phyloP scores from a whole-genome alignment of 37 sponge, comb jelly and placozoan species.

The Oopsacas minuta region DNA sequence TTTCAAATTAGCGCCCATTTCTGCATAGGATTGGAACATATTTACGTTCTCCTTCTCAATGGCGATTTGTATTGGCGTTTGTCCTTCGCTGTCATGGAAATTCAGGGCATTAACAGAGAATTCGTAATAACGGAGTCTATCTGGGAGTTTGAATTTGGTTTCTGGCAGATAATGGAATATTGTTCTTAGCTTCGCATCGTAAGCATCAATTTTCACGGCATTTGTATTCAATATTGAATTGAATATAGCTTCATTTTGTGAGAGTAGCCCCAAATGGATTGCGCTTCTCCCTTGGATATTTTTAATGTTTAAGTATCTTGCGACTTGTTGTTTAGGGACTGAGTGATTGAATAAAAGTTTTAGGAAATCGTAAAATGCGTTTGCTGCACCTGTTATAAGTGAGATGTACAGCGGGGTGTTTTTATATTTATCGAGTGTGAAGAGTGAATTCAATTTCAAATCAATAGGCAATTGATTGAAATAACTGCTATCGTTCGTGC shows the following conservation, averaged over 20 bases:
- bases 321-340: not conserved
- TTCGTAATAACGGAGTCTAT: not conserved
- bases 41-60: not conserved
- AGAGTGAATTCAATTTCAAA: not conserved
- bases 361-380: not conserved
- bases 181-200: not conserved
- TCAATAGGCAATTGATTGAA: not conserved
- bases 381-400: not conserved
- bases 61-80: not conserved
- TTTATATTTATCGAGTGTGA: not conserved
- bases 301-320: not conserved
- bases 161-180: conserved; percentile 1
- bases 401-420: not conserved
- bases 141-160: not conserved
- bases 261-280: not conserved
- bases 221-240: not conserved
- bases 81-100: not conserved
- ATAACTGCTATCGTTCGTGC: not conserved
- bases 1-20: not conserved
- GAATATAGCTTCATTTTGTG: not conserved
- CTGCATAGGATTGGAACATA: not conserved
- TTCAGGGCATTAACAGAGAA: not conserved
- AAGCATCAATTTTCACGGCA: not conserved
- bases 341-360: not conserved
- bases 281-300: not conserved